Conservation (phyloP, 2,113 vertebrate species). For the Xiphophorus couchianus region DNA sequence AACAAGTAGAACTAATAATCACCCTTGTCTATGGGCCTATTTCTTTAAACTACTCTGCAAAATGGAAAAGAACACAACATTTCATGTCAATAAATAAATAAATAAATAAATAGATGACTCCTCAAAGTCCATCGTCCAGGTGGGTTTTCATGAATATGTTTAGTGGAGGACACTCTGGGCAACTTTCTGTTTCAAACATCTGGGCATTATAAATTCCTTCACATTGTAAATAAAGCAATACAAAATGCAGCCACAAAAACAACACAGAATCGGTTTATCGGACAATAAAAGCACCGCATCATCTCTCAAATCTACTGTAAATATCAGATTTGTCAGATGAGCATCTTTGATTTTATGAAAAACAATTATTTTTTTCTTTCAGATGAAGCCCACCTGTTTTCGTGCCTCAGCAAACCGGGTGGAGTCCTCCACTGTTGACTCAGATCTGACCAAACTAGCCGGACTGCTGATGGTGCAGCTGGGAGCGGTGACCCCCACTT, state of each 20-base stretch:
- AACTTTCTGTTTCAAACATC: background rate
- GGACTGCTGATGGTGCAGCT: constrained; percentile 75
- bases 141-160: background rate
- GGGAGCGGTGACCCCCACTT: constrained; percentile 60
- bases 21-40: background rate
- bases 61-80: background rate
- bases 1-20: too few relatives aligned
- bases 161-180: background rate
- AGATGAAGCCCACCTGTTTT: constrained; percentile 84
- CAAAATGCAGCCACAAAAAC: too few relatives aligned
- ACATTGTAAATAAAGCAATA: background rate
- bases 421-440: constrained; percentile 87
- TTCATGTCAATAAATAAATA: too few relatives aligned
- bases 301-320: background rate
- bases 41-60: background rate
- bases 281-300: too few relatives aligned
- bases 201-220: background rate
- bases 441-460: constrained; percentile 81
- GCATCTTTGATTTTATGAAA: background rate
- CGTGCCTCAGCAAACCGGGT: constrained; percentile 87
- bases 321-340: background rate
- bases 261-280: too few relatives aligned
- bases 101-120: too few relatives aligned
- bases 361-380: background rate
- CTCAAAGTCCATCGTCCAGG: background rate